Base-by-base conservation (phyloP, 2,797 vertebrate genomes). In the Danio tinwini region DNA sequence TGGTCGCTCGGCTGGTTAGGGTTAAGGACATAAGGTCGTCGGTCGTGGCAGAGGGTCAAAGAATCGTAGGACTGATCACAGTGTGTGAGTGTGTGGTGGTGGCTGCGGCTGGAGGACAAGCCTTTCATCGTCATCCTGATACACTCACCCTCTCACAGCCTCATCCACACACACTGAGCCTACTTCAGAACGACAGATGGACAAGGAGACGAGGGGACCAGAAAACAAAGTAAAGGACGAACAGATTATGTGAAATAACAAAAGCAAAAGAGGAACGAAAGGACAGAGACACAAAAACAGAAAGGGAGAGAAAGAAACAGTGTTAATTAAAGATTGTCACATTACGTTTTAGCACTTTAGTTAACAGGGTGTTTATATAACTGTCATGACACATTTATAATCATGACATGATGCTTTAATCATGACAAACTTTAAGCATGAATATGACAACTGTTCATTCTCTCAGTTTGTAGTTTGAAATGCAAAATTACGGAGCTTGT, bases 61-160 rank as follows among this genome's bases (percentile, higher is more conserved):
- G 94, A 93, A 88, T 97, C 96, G 29, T 96, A 98, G 0, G 94
- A 88, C 4, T 96, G 88, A 83, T 97, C 96, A 47, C 96, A 97
- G 87, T 81, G 75, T 10, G 93, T 90, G 88, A 97, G 93, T 49
- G 93, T 88, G 82, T 97, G 95, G 83, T 95, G 96, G 90, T 95
- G 96, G 92, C 95, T 95, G 75, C 96, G 95, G 92, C 94, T 96
- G 92, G 95, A 90, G 0, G 97, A 95, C 93, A 98, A 93, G 82
- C 97, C 96, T 94, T 98, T 98, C 96, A 97, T 98, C 0, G 89
- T 89, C 88, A 95, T 91, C 21, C 84, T 80, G 80, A 74, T 42
- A 37, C 64, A 42, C 50, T 39, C 49, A 44, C 65, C 74, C 67
- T 72, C 47, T 69, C 70, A 87, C 70, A 87, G 90, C 94, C 91